Evolutionary conservation across 2,797 vertebrate species (phyloP).

Genomic region (Hypotaenidia okinawae): DNA sequence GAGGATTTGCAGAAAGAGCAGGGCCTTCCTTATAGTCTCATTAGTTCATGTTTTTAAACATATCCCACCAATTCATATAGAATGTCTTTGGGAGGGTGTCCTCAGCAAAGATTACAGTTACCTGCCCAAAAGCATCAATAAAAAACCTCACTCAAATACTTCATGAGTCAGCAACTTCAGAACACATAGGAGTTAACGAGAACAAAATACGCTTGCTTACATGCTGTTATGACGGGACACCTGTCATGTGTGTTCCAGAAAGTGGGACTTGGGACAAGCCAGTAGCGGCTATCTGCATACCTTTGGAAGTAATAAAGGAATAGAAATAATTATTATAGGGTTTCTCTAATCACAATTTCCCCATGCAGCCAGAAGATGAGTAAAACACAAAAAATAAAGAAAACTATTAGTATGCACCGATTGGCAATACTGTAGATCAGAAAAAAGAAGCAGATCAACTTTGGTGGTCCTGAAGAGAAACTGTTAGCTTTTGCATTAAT

Average conservation of each 20-base stretch:
- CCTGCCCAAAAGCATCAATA: not conserved
- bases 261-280: not conserved
- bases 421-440: not conserved
- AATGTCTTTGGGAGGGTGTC: not conserved
- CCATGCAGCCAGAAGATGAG: not conserved
- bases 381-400: not conserved
- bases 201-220: not conserved
- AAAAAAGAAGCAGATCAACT: not conserved
- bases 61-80: accelerated
- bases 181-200: not conserved
- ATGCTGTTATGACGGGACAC: not conserved
- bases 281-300: not conserved
- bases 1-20: not conserved
- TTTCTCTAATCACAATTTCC: not conserved
- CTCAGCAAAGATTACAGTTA: not conserved
- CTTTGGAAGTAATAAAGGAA: not conserved
- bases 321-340: not conserved
- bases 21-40: not conserved
- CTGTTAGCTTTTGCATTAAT: not conserved
- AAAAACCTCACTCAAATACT: not conserved
- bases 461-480: not conserved
- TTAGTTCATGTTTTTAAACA: not conserved
- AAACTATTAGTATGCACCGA: not conserved
- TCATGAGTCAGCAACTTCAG: not conserved
- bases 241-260: not conserved